Conservation (phyloP, 1,140 invertebrate species). For the Brachionus rotundiformis region DNA sequence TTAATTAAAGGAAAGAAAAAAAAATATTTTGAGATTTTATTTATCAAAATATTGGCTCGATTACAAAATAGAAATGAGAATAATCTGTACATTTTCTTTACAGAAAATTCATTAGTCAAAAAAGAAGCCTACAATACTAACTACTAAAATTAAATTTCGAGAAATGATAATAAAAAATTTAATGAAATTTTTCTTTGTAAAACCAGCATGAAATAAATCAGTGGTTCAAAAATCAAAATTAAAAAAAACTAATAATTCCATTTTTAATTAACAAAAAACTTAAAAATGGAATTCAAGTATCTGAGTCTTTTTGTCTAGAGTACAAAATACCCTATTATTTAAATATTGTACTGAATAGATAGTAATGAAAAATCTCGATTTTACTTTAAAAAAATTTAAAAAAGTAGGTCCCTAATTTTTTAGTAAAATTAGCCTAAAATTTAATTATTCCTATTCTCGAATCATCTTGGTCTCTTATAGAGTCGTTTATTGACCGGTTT, state of each 20-base stretch:
- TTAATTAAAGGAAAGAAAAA: background rate
- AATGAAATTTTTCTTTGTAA: background rate
- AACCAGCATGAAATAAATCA: background rate
- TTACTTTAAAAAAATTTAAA: background rate
- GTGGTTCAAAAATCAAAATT: background rate
- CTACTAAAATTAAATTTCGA: conserved; percentile 2
- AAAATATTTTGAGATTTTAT: background rate
- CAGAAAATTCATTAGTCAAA: conserved; percentile 10
- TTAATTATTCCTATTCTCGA: background rate
- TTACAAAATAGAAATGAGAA: conserved; percentile 34
- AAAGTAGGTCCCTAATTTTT: background rate
- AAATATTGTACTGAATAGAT: background rate
- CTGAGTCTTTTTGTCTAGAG: background rate
- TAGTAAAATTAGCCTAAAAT: background rate
- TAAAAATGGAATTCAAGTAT: conserved; percentile 2
- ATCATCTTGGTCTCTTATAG: background rate
- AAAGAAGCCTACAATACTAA: background rate
- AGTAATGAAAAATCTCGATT: background rate
- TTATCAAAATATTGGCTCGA: conserved; percentile 14
- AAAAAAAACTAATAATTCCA: background rate
- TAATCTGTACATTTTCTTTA: background rate
- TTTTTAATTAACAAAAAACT: conserved; percentile 17
- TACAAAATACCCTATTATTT: background rate
- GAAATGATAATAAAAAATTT: conserved; percentile 2
- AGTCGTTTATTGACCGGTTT: conserved; percentile 4